These are phyloP conservation scores for Halocynthia aurantium DNA, from an alignment of 23 tunicate species.

Conservation along the genomic window DNA sequence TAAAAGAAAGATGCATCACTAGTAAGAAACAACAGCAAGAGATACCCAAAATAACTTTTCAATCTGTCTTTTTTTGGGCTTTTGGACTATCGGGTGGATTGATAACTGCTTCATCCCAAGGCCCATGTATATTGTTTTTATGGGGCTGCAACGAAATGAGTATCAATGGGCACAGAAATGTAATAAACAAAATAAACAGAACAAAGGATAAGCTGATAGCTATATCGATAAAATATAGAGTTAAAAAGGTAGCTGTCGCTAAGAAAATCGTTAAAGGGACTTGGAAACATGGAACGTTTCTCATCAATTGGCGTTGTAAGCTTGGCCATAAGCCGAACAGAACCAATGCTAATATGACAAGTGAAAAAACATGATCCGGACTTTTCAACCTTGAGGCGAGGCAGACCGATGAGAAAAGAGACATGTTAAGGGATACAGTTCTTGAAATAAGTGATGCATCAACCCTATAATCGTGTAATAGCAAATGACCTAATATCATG, in stretches of 20 bases:
- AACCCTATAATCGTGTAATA: slow-evolving; percentile 64
- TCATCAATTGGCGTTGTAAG: slow-evolving; percentile 33
- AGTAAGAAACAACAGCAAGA: too few species aligned
- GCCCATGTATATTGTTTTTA: slow-evolving; percentile 75
- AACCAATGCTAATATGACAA: slow-evolving; percentile 49
- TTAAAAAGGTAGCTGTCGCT: slow-evolving; percentile 14
- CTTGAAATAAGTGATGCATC: slow-evolving; percentile 36
- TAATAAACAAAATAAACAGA: slow-evolving; percentile 18
- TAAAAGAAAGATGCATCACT: too few species aligned
- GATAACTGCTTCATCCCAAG: slow-evolving; percentile 96
- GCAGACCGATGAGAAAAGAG: slow-evolving; percentile 83
- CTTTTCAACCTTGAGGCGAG: slow-evolving; percentile 69
- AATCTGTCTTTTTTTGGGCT: too few species aligned
- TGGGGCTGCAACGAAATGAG: slow-evolving; percentile 41
- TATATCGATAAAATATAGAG: slow-evolving; percentile 13
- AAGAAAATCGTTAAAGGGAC: slow-evolving; percentile 26
- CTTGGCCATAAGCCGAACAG: slow-evolving; percentile 92
- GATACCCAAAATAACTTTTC: too few species aligned
- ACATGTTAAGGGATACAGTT: slow-evolving; percentile 68
- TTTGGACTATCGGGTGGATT: not conserved
- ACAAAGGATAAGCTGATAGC: slow-evolving; percentile 15
- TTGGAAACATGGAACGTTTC: slow-evolving; percentile 22
- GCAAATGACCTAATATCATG: slow-evolving; percentile 54
- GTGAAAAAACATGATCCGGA: slow-evolving; percentile 44
- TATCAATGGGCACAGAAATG: slow-evolving; percentile 49